Evolutionary conservation across 2,888 invertebrate genomes (phyloP), one percentile per base, ranked within the genome.

Genomic region (Drosophila quasianomalipes): DNA sequence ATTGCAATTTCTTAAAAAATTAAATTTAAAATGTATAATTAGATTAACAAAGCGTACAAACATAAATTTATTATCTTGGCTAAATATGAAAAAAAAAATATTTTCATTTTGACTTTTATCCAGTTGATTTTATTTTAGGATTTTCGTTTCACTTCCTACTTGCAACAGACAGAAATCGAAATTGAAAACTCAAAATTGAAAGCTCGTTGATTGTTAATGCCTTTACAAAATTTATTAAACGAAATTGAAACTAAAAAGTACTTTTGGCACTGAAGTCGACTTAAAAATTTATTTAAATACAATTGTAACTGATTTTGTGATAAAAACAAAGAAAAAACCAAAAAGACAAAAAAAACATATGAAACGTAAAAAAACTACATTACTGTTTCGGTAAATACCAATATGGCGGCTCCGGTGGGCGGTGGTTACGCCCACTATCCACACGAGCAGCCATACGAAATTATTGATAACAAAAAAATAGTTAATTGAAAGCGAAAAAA

Each of bases 221-320:
- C 92, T 92, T 85, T 92, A 90, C 92, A 85, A 92, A 92, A 92
- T 92, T 92, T 79, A 81, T 78, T 55, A 67, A 70, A 41, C 49
- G 52, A 66, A 76, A 35, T 44, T 19, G 51, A 66, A 61, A 63
- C 57, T 33, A 55, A 76, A 51, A 52, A 74, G 64, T 73, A 65
- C 69, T 76, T 82, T 85, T 81, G 85, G 81, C 82, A 79, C 81
- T 79, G 77, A 72, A 74, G 74, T 69, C 65, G 66, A 76, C 67
- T 66, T 74, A 82, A 85, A 85, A 76, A 77, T 80, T 91, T 79
- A 89, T 91, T 90, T 91, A 85, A 91, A 92, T 91, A 93, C 92
- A 92, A 90, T 92, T 93, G 93, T 93, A 93, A 93, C 93, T 93
- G 93, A 93, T 93, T 93, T 93, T 93, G 93, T 93, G 93, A 93